Evolutionary conservation across 2,888 invertebrate genomes (phyloP), one percentile per base, ranked within the genome.

Genomic region (Nowickia ferox): DNA sequence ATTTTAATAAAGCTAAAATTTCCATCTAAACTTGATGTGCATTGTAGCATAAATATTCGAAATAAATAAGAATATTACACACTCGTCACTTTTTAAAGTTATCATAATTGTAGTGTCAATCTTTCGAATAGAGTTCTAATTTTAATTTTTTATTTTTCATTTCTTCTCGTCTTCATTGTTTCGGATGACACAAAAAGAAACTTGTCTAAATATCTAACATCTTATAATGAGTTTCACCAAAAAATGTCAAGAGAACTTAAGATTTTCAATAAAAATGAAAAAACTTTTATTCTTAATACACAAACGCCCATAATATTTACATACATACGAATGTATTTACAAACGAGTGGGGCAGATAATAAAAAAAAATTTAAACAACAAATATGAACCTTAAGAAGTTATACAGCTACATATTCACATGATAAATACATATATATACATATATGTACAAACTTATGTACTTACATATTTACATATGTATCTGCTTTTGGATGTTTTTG

Each of bases 161-260:
- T 48, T 48, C 38, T 48, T 66, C 22, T 68, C 13, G 53, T 68
- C n/a, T 19, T 17, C n/a, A 68, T 74, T 74, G 66, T 63, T 72
- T 80, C 44, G 57, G 22, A 48, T 53, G 51, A 74, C 57, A 55
- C 63, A 15, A 30, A 51, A 53, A 19, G 11, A 65, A 65, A 79
- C 75, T 76, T 84, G 61, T 75, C 80, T 38, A 51, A 65, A 75
- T 71, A 19, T 63, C 44, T 30, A 72, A 77, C 77, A 77, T 66
- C 30, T 65, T 59, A 17, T 44, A 66, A 83, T 66, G 57, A 65
- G 44, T 72, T 77, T 83, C 72, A 78, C 77, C 65, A 77, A 83
- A 84, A 78, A 68, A 84, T 84, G 83, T 68, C 66, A 66, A 61
- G 57, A 77, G 30, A 79, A 83, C 82, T 76, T 72, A 76, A 59